Conservation (phyloP, 1,140 invertebrate genomes). For the Prorops nasuta region DNA sequence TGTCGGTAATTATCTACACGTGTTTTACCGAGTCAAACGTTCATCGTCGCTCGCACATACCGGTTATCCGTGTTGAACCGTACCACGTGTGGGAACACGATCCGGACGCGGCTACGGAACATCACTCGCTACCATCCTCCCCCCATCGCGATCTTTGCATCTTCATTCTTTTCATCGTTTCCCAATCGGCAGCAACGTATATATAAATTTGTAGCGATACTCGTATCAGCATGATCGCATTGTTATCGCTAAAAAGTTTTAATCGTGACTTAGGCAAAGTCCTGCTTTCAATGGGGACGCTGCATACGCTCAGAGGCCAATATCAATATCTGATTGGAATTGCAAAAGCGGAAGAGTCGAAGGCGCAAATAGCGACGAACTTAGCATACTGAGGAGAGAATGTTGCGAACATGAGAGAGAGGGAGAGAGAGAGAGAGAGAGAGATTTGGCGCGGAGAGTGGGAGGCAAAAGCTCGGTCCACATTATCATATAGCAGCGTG, state of each 20-base stretch:
- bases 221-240: too few relatives aligned
- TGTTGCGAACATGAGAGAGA: neutral
- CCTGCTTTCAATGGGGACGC: too few relatives aligned
- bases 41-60: conserved; percentile 9
- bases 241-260: too few relatives aligned
- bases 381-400: too few relatives aligned
- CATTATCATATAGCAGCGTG: conserved; percentile 53
- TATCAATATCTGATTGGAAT: conserved; percentile 36
- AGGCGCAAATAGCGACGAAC: neutral
- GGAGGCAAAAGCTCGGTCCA: conserved; percentile 20
- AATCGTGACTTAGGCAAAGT: conserved; percentile 33
- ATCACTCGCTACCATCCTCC: conserved; percentile 19
- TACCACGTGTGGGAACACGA: conserved; percentile 35
- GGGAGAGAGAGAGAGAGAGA: neutral
- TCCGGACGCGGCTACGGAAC: conserved; percentile 12
- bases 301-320: conserved; percentile 11
- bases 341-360: conserved; percentile 20
- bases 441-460: conserved; percentile 10
- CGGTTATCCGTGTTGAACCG: neutral
- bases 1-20: conserved; percentile 39
- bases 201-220: too few relatives aligned
- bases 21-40: conserved; percentile 31
- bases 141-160: conserved; percentile 2
- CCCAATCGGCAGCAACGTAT: too few relatives aligned
- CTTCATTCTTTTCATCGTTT: neutral